phyloP scores from a whole-genome alignment of 2,797 vertebrate genomes.

The Coendou prehensilis region DNA sequence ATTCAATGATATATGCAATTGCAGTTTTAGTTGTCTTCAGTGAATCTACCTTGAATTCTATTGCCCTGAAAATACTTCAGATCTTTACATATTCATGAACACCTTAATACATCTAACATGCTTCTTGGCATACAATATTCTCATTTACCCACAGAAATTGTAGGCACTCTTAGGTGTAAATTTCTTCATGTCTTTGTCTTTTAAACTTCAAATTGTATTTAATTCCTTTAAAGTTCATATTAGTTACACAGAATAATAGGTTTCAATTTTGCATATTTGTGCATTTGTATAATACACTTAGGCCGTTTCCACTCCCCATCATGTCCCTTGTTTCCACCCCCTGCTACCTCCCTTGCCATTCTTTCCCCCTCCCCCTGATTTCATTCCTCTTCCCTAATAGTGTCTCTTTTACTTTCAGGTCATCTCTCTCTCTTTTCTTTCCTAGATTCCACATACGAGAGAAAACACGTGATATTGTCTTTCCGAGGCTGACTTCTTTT shows the following conservation, averaged over 20 bases:
- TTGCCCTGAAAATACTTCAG: neutral
- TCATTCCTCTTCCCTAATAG: neutral
- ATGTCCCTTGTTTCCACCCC: too few species aligned
- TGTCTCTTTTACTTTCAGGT: neutral
- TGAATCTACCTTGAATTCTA: neutral
- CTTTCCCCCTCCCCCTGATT: neutral
- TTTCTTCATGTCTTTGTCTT: neutral
- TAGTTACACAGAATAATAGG: too few species aligned
- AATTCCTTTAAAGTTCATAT: neutral
- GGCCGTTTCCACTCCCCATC: neutral
- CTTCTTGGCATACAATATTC: conserved; percentile 1
- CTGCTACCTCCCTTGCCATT: neutral
- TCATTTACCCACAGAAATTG: neutral
- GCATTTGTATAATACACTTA: neutral
- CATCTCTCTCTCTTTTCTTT: neutral
- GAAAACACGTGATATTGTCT: neutral
- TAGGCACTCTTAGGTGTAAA: neutral
- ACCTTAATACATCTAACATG: neutral
- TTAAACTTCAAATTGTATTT: neutral
- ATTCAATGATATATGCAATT: neutral
- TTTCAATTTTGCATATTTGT: too few species aligned
- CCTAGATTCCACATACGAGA: neutral
- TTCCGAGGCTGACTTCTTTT: neutral
- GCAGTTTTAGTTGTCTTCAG: neutral
- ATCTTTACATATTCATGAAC: neutral